Evolutionary conservation across 2,888 invertebrate species (phyloP).

Genomic region (Meganola albula): DNA sequence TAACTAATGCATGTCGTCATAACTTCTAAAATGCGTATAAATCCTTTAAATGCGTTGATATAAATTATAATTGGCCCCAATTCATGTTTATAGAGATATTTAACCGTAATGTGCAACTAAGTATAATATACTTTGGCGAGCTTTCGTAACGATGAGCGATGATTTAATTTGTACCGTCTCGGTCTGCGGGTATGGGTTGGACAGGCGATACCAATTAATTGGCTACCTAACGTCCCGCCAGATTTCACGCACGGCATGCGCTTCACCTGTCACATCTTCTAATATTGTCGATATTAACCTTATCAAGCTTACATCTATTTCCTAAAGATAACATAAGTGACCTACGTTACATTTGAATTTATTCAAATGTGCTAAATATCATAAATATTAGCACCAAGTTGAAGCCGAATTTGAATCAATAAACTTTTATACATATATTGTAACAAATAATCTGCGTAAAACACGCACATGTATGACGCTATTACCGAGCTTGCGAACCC

Average conservation of each 20-base stretch:
- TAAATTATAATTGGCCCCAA: constrained; percentile 13
- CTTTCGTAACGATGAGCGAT: constrained; percentile 40
- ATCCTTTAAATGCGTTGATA: constrained; percentile 2
- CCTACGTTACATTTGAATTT: constrained; percentile 7
- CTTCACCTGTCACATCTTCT: constrained; percentile 47
- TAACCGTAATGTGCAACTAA: constrained; percentile 21
- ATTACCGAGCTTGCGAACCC: constrained; percentile 31
- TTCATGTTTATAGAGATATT: constrained; percentile 26
- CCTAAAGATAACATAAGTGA: too few relatives aligned
- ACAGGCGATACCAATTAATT: constrained; percentile 44
- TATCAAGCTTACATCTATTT: too few relatives aligned
- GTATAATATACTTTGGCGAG: constrained; percentile 38
- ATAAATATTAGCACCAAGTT: constrained; percentile 14
- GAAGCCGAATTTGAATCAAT: constrained; percentile 7
- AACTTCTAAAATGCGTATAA: constrained; percentile 1
- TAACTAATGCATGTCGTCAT: constrained; percentile 5
- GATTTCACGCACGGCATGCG: constrained; percentile 35
- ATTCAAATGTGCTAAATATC: constrained; percentile 19
- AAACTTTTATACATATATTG: too few relatives aligned
- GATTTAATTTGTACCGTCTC: constrained; percentile 38
- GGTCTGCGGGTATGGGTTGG: constrained; percentile 28
- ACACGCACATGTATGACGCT: constrained; percentile 11
- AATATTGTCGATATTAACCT: too few relatives aligned
- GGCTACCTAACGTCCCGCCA: constrained; percentile 37
- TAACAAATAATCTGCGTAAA: too few relatives aligned